These are phyloP conservation scores for Pelodiscus sinensis DNA, from an alignment of 2,113 vertebrate genomes.

Conservation along the genomic window DNA sequence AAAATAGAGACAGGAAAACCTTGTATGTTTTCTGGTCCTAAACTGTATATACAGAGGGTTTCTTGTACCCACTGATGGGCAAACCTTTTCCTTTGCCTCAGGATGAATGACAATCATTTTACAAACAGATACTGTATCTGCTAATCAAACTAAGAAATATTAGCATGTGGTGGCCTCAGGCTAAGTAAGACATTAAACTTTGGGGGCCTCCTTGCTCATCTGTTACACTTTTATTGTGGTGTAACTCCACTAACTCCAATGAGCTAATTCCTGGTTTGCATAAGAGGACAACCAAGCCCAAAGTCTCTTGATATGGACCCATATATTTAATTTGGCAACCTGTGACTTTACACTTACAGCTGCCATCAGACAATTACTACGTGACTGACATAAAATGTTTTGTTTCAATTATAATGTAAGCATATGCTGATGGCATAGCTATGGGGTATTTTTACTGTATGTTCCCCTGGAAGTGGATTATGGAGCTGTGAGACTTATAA, in stretches of 20 bases:
- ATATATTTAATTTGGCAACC: conserved; percentile 28
- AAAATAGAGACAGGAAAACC: conserved; percentile 37
- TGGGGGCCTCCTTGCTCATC: conserved; percentile 4
- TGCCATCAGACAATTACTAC: background rate
- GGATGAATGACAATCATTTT: conserved; percentile 52
- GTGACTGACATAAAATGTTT: background rate
- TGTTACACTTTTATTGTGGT: conserved; percentile 27
- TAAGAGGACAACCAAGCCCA: background rate
- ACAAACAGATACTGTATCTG: conserved; percentile 34
- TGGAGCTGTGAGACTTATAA: background rate
- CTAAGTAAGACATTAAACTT: background rate
- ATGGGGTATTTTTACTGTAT: background rate
- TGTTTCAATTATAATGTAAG: background rate
- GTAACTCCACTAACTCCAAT: conserved; percentile 7
- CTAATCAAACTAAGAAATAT: conserved; percentile 58
- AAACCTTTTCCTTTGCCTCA: conserved; percentile 40
- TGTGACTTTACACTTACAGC: background rate
- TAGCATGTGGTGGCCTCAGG: conserved; percentile 52
- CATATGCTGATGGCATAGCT: background rate
- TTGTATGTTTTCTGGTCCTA: background rate
- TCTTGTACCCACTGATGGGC: background rate
- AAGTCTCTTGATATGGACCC: conserved; percentile 11
- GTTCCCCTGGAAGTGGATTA: background rate
- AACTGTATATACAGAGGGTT: background rate
- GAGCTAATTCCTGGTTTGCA: conserved; percentile 45